These are phyloP conservation scores for Heterohyrax brucei DNA, from an alignment of 2,797 vertebrate species.

Conservation along the genomic window DNA sequence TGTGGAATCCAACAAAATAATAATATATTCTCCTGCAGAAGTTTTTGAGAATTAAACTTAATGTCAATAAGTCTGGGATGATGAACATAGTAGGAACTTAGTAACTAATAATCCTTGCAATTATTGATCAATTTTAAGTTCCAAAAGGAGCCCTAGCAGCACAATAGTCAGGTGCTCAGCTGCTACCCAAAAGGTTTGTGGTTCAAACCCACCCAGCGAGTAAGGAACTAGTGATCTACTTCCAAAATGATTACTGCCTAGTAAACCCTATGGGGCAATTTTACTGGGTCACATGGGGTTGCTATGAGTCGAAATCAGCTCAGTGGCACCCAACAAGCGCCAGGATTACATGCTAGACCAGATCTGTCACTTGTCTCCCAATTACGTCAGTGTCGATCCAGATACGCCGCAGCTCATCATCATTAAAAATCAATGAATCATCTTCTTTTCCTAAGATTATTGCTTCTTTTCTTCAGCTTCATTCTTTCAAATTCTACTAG, in stretches of 20 bases:
- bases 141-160: not conserved
- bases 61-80: not conserved
- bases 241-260: not conserved
- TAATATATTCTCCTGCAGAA: constrained; percentile 11
- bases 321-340: not conserved
- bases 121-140: not conserved
- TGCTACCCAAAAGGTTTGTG: not conserved
- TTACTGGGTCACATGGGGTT: not conserved
- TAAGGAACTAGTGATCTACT: not conserved
- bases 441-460: constrained; percentile 10
- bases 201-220: not conserved
- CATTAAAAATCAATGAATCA: constrained; percentile 31
- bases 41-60: constrained; percentile 60
- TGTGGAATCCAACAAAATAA: not conserved
- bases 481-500: constrained; percentile 40
- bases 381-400: not conserved
- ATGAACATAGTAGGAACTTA: not conserved
- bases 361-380: not conserved
- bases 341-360: not conserved
- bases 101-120: constrained; percentile 26
- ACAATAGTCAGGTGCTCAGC: not conserved
- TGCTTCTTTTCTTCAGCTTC: constrained; percentile 53
- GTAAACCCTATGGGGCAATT: not conserved
- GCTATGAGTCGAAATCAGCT: not conserved
- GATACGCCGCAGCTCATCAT: constrained; percentile 58